These are phyloP conservation scores for Protomyctophum bolini DNA, from an alignment of 2,113 vertebrate genomes.

Conservation along the genomic window DNA sequence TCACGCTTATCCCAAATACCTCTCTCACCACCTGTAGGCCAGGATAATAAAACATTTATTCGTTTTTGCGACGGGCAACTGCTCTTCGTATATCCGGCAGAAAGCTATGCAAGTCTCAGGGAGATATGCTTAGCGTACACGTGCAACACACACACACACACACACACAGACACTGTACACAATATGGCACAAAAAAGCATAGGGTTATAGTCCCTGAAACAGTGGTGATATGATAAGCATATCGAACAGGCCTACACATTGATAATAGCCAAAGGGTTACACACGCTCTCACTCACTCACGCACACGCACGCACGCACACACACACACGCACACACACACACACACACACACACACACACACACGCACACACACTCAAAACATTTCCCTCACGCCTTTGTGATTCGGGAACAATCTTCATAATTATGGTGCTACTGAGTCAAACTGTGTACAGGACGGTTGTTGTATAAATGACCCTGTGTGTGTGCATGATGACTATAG, in stretches of 20 bases:
- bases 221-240: too few relatives aligned
- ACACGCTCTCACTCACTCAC: neutral
- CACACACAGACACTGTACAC: neutral
- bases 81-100: slow-evolving; percentile 72
- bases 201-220: too few relatives aligned
- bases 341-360: slow-evolving; percentile 14
- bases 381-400: slow-evolving; percentile 60
- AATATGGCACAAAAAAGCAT: too few relatives aligned
- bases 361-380: slow-evolving; percentile 37
- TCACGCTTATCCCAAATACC: neutral
- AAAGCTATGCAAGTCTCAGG: slow-evolving; percentile 76
- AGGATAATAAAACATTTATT: slow-evolving; percentile 14
- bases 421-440: slow-evolving; percentile 73
- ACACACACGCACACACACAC: neutral
- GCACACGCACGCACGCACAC: neutral
- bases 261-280: too few relatives aligned
- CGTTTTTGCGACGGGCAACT: slow-evolving; percentile 55
- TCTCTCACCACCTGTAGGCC: neutral
- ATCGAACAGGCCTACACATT: too few relatives aligned
- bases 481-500: slow-evolving; percentile 36
- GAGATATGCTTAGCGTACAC: slow-evolving; percentile 69
- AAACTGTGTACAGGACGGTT: slow-evolving; percentile 21
- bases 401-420: slow-evolving; percentile 75
- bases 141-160: neutral
- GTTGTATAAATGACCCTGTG: slow-evolving; percentile 51